These are phyloP conservation scores for Leptobrachium leishanense DNA, from an alignment of 2,113 vertebrate species.

Conservation along the genomic window DNA sequence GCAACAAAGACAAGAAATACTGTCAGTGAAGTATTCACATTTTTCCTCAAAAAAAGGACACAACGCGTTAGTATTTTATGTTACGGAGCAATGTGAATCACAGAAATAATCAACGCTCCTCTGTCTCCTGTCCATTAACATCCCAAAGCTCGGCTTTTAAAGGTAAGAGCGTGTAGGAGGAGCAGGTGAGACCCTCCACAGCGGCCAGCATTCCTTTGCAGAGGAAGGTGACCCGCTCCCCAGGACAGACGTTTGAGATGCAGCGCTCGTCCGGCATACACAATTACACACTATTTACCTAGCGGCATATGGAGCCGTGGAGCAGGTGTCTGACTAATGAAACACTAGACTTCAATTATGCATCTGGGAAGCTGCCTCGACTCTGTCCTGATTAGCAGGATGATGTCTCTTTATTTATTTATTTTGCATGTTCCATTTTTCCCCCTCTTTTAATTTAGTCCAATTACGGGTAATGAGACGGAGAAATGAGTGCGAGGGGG, in stretches of 20 bases:
- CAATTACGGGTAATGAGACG: constrained; percentile 49
- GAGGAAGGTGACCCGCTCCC: constrained; percentile 46
- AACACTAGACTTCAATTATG: constrained; percentile 58
- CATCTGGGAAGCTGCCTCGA: constrained; percentile 60
- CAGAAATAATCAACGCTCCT: too few relatives aligned
- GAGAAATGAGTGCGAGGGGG: not conserved
- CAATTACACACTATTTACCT: constrained; percentile 66
- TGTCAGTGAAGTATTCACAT: too few relatives aligned
- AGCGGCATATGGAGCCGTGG: constrained; percentile 63
- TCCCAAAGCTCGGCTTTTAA: too few relatives aligned
- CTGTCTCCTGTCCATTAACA: too few relatives aligned
- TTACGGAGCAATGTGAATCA: too few relatives aligned
- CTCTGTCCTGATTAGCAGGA: constrained; percentile 55
- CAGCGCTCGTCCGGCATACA: constrained; percentile 57
- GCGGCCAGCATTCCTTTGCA: not conserved
- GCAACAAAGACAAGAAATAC: too few relatives aligned
- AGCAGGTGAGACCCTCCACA: too few relatives aligned
- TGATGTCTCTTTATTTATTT: constrained; percentile 43
- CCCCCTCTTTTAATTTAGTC: constrained; percentile 52
- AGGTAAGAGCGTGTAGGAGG: too few relatives aligned
- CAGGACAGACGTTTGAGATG: constrained; percentile 16
- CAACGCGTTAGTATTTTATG: too few relatives aligned
- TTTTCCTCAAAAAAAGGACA: too few relatives aligned
- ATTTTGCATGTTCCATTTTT: constrained; percentile 29
- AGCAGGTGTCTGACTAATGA: constrained; percentile 64